These are phyloP conservation scores for Bimastos eiseni DNA, from an alignment of 2,888 invertebrate species.

Conservation along the genomic window DNA sequence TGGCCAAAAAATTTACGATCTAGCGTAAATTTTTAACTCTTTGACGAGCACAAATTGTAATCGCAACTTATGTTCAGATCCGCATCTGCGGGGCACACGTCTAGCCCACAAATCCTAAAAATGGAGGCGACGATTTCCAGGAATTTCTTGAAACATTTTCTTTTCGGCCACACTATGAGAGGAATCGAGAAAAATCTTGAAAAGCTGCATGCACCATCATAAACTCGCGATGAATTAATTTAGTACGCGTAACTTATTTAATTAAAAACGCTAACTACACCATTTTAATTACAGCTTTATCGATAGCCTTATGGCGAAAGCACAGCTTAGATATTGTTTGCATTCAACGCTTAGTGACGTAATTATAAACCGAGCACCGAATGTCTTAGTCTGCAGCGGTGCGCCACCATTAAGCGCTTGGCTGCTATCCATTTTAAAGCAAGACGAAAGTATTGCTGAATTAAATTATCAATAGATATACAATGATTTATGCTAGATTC, in stretches of 20 bases:
- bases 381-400: background rate
- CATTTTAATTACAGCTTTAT: constrained; percentile 13
- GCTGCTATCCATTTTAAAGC: background rate
- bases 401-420: too few relatives aligned
- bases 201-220: constrained; percentile 13
- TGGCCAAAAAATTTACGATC: background rate
- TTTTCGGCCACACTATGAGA: background rate
- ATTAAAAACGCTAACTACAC: constrained; percentile 13
- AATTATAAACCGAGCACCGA: background rate
- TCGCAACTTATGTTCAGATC: background rate
- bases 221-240: constrained; percentile 5
- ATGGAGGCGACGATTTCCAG: constrained; percentile 20
- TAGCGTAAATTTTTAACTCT: background rate
- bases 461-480: background rate
- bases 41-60: background rate
- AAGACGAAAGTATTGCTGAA: background rate
- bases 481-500: background rate
- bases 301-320: background rate
- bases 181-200: background rate
- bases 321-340: background rate
- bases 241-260: constrained; percentile 6
- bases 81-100: background rate
- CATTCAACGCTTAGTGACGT: constrained; percentile 5
- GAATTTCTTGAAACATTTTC: constrained; percentile 26
- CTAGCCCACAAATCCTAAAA: background rate